Conservation (phyloP, 2,888 invertebrate genomes). For the Phrixothrix hirtus region DNA sequence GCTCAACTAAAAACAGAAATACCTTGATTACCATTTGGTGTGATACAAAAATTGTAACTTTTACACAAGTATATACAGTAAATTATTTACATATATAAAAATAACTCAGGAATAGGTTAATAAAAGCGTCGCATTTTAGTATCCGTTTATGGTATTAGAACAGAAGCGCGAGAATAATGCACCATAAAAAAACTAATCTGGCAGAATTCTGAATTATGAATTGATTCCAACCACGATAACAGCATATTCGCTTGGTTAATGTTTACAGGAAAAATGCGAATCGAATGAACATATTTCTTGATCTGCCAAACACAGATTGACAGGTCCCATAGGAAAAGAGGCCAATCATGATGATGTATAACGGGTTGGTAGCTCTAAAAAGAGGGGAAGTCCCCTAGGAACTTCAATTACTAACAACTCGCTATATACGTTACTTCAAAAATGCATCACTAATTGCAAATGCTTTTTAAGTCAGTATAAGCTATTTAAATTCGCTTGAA, state of each 20-base stretch:
- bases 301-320: slow-evolving; percentile 45
- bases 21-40: no score
- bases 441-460: background rate
- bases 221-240: slow-evolving; percentile 8
- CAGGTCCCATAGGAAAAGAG: slow-evolving; percentile 39
- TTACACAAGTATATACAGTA: no score
- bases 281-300: slow-evolving; percentile 35
- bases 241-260: background rate
- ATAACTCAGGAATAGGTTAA: no score
- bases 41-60: no score
- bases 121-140: slow-evolving; percentile 4
- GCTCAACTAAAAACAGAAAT: background rate
- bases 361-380: slow-evolving; percentile 24
- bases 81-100: no score
- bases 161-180: slow-evolving; percentile 6
- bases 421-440: slow-evolving; percentile 1
- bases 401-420: slow-evolving; percentile 16
- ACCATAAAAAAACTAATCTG: slow-evolving; percentile 18
- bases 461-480: no score
- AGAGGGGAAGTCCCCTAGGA: slow-evolving; percentile 13
- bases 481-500: no score
- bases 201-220: slow-evolving; percentile 16
- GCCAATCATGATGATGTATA: slow-evolving; percentile 45
- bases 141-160: slow-evolving; percentile 10
- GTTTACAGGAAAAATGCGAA: slow-evolving; percentile 17